Percentiles rank a stretch among this genome's conserved stretches.
These are phyloP conservation scores for Serranochromis macrocephalus DNA, from an alignment of 2,113 vertebrate genomes.

Conservation along the genomic window DNA sequence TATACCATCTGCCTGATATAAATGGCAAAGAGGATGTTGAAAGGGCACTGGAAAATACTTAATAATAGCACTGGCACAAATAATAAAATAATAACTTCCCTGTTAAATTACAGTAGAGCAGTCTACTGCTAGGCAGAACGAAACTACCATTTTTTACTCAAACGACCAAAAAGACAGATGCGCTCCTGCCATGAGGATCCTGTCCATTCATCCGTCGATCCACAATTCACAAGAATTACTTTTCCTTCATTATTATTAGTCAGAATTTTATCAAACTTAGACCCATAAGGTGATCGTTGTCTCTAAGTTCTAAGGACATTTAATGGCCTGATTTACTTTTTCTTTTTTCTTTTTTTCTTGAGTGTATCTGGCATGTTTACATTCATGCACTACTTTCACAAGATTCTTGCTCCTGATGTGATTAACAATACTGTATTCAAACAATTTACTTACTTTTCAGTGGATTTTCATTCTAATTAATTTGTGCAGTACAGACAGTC, in stretches of 20 bases:
- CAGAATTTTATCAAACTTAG: neutral
- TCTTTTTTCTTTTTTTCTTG: neutral
- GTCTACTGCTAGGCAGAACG: fast-evolving
- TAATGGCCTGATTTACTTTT: neutral
- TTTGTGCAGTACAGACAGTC: neutral
- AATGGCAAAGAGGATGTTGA: neutral
- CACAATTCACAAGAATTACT: neutral
- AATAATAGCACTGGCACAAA: neutral
- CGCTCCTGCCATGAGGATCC: neutral
- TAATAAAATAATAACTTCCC: neutral
- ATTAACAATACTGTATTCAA: neutral
- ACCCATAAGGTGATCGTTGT: no score
- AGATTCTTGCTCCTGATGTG: neutral
- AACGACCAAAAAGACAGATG: neutral
- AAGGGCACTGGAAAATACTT: neutral
- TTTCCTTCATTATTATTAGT: neutral
- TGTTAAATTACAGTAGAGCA: neutral
- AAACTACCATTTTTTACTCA: neutral
- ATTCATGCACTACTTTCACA: neutral
- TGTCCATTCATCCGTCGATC: neutral
- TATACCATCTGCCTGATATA: neutral
- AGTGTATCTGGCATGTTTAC: neutral
- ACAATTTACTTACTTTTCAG: neutral
- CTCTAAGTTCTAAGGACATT: neutral
- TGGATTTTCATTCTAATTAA: neutral